phyloP scores from a whole-genome alignment of 2,113 vertebrate genomes.

The Beaufortia kweichowensis region DNA sequence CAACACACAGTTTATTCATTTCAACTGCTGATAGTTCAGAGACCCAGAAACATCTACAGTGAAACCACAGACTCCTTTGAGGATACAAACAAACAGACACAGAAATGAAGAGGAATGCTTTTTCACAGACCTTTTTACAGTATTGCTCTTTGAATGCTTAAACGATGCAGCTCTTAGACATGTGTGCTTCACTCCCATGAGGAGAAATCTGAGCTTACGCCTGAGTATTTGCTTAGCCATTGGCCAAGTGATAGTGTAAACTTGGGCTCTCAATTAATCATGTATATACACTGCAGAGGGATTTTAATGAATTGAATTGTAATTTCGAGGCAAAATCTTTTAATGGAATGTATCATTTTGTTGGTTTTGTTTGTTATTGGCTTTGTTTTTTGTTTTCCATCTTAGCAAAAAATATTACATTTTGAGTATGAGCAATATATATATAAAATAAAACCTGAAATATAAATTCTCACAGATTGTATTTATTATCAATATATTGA shows the following conservation, averaged over 20 bases:
- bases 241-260: neutral
- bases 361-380: neutral
- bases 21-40: conserved; percentile 43
- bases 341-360: neutral
- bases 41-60: conserved; percentile 14
- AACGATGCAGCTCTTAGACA: conserved; percentile 43
- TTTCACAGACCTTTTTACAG: conserved; percentile 44
- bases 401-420: neutral
- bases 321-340: conserved; percentile 10
- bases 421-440: too few species aligned
- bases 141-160: conserved; percentile 44
- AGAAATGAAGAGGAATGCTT: conserved; percentile 49
- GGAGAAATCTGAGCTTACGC: conserved; percentile 57
- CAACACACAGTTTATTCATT: conserved; percentile 41
- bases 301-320: conserved; percentile 18
- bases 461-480: too few species aligned
- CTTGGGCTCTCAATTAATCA: neutral
- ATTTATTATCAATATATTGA: too few species aligned
- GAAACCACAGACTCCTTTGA: conserved; percentile 43
- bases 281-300: neutral
- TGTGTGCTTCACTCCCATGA: conserved; percentile 29
- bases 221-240: conserved; percentile 13
- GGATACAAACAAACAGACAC: conserved; percentile 43
- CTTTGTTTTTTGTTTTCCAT: conserved; percentile 16
- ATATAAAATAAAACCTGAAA: too few species aligned